Evolutionary conservation across 2,888 invertebrate species (phyloP).

Genomic region (Fissipunctia ypsillon): DNA sequence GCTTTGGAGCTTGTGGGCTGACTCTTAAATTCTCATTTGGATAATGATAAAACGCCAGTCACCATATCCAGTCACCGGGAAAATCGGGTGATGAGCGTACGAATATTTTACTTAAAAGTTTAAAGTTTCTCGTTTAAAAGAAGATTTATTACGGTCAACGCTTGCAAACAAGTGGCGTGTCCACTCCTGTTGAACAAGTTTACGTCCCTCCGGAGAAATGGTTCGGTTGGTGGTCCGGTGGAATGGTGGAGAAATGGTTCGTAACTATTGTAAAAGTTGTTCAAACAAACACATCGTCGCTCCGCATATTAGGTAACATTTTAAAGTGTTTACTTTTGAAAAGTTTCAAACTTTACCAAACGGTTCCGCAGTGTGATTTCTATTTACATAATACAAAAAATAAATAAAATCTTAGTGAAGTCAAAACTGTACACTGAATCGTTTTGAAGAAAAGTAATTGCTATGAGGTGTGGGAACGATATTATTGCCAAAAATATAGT

Average conservation of each 20-base stretch:
- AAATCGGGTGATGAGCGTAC: neutral
- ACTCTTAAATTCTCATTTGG: conserved; percentile 34
- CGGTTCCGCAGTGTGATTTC: neutral
- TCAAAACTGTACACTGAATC: no score
- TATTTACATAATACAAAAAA: no score
- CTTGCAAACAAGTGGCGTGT: neutral
- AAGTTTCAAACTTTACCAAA: conserved; percentile 7
- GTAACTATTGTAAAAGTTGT: conserved; percentile 21
- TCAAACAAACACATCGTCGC: neutral
- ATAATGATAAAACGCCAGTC: conserved; percentile 10
- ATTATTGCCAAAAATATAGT: no score
- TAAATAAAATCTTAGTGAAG: no score
- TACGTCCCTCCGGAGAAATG: neutral
- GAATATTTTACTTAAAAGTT: conserved; percentile 12
- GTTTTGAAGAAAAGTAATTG: no score
- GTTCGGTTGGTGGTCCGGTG: no score
- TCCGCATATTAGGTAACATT: conserved; percentile 15
- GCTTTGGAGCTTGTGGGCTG: neutral
- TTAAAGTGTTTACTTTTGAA: neutral
- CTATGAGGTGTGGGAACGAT: no score
- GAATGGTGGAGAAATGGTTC: neutral
- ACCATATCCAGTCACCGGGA: conserved; percentile 22
- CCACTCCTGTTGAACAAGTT: conserved; percentile 4
- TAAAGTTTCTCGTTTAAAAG: conserved; percentile 28
- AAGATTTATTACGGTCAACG: conserved; percentile 24